A percentile compares a stretch with the other conserved stretches of the same genome.
phyloP scores from a whole-genome alignment of 2,113 vertebrate genomes.

The Nothoprocta pentlandii region DNA sequence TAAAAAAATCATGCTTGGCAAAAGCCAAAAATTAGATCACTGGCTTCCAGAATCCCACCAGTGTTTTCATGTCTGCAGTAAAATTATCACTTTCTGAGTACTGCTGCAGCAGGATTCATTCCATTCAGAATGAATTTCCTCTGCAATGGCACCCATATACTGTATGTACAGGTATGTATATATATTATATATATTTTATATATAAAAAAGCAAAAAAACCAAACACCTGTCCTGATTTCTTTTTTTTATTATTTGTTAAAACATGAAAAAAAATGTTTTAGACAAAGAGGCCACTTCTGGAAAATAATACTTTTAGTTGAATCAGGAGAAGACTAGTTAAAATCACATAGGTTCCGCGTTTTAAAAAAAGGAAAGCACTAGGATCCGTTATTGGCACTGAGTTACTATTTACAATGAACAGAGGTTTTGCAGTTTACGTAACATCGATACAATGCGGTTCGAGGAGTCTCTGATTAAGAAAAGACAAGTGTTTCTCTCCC shows the following conservation, averaged over 20 bases:
- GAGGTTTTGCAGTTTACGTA: conserved; percentile 88
- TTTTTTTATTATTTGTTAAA: conserved; percentile 80
- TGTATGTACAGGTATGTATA: conserved; percentile 80
- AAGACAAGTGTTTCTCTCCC: conserved; percentile 77
- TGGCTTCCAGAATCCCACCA: conserved; percentile 68
- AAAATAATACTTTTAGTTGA: conserved; percentile 88
- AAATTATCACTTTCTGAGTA: conserved; percentile 74
- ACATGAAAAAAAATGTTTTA: conserved; percentile 86
- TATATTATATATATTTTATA: conserved; percentile 80
- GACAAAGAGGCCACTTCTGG: conserved; percentile 87
- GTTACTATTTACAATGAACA: conserved; percentile 93
- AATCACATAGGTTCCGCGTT: conserved; percentile 84
- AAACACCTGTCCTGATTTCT: conserved; percentile 81
- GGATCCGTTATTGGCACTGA: conserved; percentile 91
- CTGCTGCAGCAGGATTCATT: conserved; percentile 64
- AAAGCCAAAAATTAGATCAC: conserved; percentile 75
- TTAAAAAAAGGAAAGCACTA: conserved; percentile 87
- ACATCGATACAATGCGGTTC: conserved; percentile 83
- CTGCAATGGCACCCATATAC: conserved; percentile 78
- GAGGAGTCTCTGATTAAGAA: conserved; percentile 80
- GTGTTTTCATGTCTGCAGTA: conserved; percentile 66
- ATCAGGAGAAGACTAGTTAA: conserved; percentile 85
- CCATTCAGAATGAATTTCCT: conserved; percentile 59
- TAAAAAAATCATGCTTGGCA: conserved; percentile 79
- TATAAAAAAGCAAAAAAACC: conserved; percentile 78